Base-by-base conservation (phyloP, 1,140 invertebrate species). In the Panagrolaimus sp. region DNA sequence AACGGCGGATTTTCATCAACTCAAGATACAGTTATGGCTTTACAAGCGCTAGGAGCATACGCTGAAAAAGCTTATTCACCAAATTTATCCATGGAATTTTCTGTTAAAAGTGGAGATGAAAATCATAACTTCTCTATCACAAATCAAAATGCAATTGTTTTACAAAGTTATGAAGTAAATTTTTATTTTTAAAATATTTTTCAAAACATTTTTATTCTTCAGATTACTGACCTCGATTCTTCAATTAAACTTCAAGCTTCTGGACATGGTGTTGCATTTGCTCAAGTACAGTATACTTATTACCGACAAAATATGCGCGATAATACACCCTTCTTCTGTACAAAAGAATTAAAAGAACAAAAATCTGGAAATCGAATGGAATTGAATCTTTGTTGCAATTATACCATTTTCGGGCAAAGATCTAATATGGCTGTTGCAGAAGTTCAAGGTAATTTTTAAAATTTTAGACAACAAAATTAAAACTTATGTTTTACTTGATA, bases 1-100 rank as follows among this genome's bases (percentile, higher is more conserved):
- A 86, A 88, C 71, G 92, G 92, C 14, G 91, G 92, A 21, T 94
- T 92, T 82, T 87, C 89, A 3, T 91, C 90, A 1, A 43, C 74
- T 12, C 75, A 86, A 82, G 86, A 87, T 69, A 87, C 86, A 4
- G 85, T 87, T 8, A 77, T 87, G 28, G 86, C 83, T 8, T 76
- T 87, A 21, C 83, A 86, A 72, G 85, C 85, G 5, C 70, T 87
- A 32, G 79, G 85, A 7, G 72, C 82, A 38, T 87, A 82, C 69
- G 83, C 76, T 10, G 63, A 74, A 67, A 67, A 69, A 44, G 73
- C 72, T 63, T 80, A 80, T 58, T 75, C 75, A 4, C 69, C 75
- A 21, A 52, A 75, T 32, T 78, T 83, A 52, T 67, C 78, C 47
- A 21, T 83, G 17, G 68, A 74, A 62, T 15, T 82, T 9, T 81